phyloP scores from a whole-genome alignment of 2,888 invertebrate species.

The Ormyrus labotus region DNA sequence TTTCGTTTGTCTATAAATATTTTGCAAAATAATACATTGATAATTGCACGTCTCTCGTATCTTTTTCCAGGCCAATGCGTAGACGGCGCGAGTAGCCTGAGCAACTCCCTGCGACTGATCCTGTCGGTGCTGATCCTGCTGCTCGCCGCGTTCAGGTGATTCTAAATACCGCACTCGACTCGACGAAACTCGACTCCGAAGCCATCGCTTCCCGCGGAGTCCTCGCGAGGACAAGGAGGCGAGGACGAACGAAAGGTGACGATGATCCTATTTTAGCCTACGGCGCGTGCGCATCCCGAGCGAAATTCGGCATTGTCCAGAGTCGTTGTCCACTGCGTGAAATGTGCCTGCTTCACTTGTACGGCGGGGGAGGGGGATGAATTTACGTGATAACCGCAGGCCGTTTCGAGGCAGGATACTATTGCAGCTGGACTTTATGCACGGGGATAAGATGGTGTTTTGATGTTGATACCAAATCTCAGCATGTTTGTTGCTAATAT shows the following conservation, averaged over 20 bases:
- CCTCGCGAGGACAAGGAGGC: background rate
- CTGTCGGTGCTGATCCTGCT: slow-evolving; percentile 65
- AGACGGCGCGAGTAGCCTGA: slow-evolving; percentile 74
- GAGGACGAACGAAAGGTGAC: background rate
- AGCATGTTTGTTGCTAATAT: no score
- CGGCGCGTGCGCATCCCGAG: background rate
- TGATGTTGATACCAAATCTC: no score
- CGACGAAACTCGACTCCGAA: background rate
- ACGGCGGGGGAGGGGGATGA: no score
- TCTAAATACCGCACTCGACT: slow-evolving; percentile 63
- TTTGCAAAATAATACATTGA: no score
- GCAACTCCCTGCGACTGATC: slow-evolving; percentile 67
- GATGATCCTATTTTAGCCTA: slow-evolving; percentile 18
- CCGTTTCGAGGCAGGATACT: no score
- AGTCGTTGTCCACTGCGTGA: no score
- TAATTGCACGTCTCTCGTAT: background rate
- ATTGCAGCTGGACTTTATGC: no score
- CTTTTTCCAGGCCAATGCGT: slow-evolving; percentile 81
- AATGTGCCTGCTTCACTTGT: no score
- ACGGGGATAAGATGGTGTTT: no score
- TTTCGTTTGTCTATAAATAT: no score
- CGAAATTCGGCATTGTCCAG: background rate
- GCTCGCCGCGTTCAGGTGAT: slow-evolving; percentile 72
- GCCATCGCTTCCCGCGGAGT: background rate
- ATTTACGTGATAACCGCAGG: no score